Conservation (phyloP, 1,140 invertebrate genomes). For the Pogonomyrmex californicus region DNA sequence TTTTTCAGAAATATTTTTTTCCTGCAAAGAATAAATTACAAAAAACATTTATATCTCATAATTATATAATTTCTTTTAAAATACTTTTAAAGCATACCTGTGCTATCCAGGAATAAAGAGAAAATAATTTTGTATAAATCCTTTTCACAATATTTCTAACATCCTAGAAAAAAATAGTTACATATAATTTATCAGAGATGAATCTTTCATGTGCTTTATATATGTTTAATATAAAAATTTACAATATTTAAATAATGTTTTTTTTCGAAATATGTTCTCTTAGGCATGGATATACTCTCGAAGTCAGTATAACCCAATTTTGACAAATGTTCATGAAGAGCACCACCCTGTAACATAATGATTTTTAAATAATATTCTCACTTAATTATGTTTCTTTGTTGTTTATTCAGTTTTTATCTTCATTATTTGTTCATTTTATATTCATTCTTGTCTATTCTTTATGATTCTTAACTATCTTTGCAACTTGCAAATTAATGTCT, state of each 20-base stretch:
- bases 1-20: conserved; percentile 66
- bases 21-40: conserved; percentile 69
- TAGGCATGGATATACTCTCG: conserved; percentile 73
- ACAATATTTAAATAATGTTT: conserved; percentile 47
- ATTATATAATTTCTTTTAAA: background rate
- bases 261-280: conserved; percentile 31
- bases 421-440: background rate
- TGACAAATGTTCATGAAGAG: conserved; percentile 78
- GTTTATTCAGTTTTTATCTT: no score
- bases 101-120: conserved; percentile 58
- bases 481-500: background rate
- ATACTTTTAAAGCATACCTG: conserved; percentile 59
- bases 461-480: background rate
- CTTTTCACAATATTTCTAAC: conserved; percentile 48
- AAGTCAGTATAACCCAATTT: conserved; percentile 82
- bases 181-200: background rate
- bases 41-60: conserved; percentile 20
- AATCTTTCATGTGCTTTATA: background rate
- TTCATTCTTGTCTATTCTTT: background rate
- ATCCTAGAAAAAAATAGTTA: conserved; percentile 66
- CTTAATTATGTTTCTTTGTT: no score
- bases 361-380: background rate
- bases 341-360: conserved; percentile 78
- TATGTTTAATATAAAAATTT: conserved; percentile 41
- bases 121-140: conserved; percentile 56